Base-by-base conservation (phyloP, 2,113 vertebrate genomes). In the Mobula birostris region DNA sequence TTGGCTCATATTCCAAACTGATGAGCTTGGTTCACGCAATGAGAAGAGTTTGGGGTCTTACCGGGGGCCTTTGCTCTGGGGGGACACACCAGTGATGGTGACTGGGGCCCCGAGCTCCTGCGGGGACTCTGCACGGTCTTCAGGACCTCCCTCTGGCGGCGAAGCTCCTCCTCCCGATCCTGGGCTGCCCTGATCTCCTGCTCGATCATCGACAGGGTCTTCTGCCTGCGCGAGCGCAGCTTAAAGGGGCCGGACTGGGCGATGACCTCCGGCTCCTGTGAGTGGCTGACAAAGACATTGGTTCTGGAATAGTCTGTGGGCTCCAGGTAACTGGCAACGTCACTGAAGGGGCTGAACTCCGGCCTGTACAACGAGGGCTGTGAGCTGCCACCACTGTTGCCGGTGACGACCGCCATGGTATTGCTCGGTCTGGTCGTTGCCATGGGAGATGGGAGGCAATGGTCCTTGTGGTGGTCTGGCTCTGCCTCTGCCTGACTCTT, bases 131-230 rank as follows among this genome's bases (percentile, higher is more conserved):
- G 97, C 12, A 96, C 94, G 7, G 96, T 95, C 94, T 97, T 97
- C 29, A 97, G 82, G n/a, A 88, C 94, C 88, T 96, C 97, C 82
- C 99, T 97, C 96, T 98, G 98, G 94, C 97, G 98, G 96, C 99
- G 98, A 94, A 99, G 96, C 95, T 99, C 99, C 94, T 99, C 98
- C 94, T 99, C 99, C n/a, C 99, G 96, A 80, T 99, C 97, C 96
- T 99, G 98, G 94, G 99, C 98, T 1, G 98, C 99, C 94, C 99
- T 97, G 96, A 99, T 99, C 96, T 99, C 99, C 95, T 99, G 99
- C 94, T 99, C 99, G 0, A 99, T 99, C 99, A 99, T 99, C 0
- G 98, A 99, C 95, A 99, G 96, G 94, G 99, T 99, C 95, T 97
- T 96, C 96, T 99, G 99, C 96, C 99, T 99, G 95, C 98, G 98